Base-by-base conservation (phyloP, 2,113 vertebrate genomes). In the Lycocorax pyrrhopterus region DNA sequence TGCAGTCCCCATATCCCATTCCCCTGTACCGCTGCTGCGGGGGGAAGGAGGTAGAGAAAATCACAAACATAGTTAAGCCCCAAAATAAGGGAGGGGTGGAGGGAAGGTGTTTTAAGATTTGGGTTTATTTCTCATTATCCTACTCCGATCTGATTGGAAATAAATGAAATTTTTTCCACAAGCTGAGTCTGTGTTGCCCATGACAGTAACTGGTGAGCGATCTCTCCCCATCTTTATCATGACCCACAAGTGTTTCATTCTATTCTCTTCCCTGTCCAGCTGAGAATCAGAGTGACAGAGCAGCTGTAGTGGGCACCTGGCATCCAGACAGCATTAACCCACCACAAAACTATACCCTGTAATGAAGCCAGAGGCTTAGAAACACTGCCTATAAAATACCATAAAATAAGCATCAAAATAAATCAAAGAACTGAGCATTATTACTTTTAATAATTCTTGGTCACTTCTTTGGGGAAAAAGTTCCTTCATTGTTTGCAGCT, bases 391-490 rank as follows among this genome's bases (percentile, higher is more conserved):
- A 66, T 35, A 85, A 78, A 90, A 85, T 0, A 13, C 25, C 41
- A 49, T 29, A 82, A 79, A 91, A 84, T 1, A 81, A 32, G 19
- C 7, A 72, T 7, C 19, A 71, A 95, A 71, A 82, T 37, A 68
- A 91, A 59, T 12, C 9, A 87, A 90, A 68, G 10, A 90, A 71
- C 13, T 58, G 17, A 69, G 37, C 14, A 81, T 91, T 77, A 94
- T 92, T 97, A 99, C 99, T 97, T 99, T 94, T 80, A 98, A 84
- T 23, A 99, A 89, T 58, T 99, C 97, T 55, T 39, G 83, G 84
- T 98, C 98, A 59, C 79, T 97, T 95, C 97, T 96, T 66, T 99
- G 97, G 55, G 99, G 99, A 82, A 99, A 99, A 75, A 98, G 97
- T 73, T 99, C 98, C 84, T 98, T 96, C 66, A 99, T 90, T 56